Percentiles rank a stretch among this genome's conserved stretches.
Conservation (phyloP, 2,797 vertebrate species). For the Brachyalestes nurse region DNA sequence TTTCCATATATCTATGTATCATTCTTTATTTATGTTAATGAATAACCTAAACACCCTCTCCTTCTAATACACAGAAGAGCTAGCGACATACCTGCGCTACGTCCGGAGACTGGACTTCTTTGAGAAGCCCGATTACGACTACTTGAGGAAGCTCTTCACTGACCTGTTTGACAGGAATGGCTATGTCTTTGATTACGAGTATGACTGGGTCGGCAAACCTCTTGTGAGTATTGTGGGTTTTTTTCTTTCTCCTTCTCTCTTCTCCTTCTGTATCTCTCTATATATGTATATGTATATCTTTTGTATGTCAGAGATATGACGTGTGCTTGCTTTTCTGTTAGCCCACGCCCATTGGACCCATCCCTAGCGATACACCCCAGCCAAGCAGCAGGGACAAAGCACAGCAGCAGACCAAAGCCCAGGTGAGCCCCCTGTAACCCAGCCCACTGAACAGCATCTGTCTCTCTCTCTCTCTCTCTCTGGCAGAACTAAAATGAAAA, state of each 20-base stretch:
- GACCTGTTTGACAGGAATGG: conserved; percentile 93
- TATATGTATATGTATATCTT: too few species aligned
- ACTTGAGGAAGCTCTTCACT: conserved; percentile 94
- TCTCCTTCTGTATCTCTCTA: background rate
- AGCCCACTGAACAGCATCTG: background rate
- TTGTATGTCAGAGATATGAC: background rate
- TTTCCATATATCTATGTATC: too few species aligned
- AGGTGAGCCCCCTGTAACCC: conserved; percentile 78
- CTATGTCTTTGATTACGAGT: conserved; percentile 96
- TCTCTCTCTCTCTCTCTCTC: too few species aligned
- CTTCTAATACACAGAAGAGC: conserved; percentile 85
- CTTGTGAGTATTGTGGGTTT: conserved; percentile 80
- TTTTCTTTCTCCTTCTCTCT: background rate
- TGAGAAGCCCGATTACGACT: conserved; percentile 96
- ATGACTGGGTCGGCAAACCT: conserved; percentile 99
- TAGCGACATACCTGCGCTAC: conserved; percentile 96
- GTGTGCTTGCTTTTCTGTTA: conserved; percentile 53
- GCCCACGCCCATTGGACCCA: conserved; percentile 95
- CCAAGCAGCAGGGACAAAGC: conserved; percentile 90
- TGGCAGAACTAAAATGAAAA: background rate
- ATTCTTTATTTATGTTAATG: background rate
- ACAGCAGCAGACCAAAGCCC: conserved; percentile 94
- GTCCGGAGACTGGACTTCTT: conserved; percentile 97
- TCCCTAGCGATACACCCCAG: conserved; percentile 89
- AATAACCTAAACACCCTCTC: background rate